Conservation (phyloP, 2,888 invertebrate genomes). For the Bugula neritina region DNA sequence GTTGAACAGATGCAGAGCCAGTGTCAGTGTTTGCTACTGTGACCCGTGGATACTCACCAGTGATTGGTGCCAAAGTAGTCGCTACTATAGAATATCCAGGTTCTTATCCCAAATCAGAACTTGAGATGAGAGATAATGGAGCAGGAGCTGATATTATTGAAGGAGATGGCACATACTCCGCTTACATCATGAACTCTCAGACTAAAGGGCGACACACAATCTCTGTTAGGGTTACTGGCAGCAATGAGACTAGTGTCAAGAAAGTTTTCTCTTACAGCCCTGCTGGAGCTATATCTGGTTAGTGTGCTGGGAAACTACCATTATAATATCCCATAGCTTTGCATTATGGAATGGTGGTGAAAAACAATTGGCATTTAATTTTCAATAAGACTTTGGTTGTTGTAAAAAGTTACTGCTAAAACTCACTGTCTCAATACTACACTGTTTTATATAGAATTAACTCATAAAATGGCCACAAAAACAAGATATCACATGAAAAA, state of each 20-base stretch:
- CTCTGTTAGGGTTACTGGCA: background rate
- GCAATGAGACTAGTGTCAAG: background rate
- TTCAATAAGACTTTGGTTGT: no score
- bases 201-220: slow-evolving; percentile 4
- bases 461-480: no score
- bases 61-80: slow-evolving; percentile 18
- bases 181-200: background rate
- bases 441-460: no score
- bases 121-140: slow-evolving; percentile 26
- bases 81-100: slow-evolving; percentile 23
- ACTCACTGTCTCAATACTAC: no score
- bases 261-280: background rate
- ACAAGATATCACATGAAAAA: no score
- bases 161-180: slow-evolving; percentile 27
- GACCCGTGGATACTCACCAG: slow-evolving; percentile 24
- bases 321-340: background rate
- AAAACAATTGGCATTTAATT: no score
- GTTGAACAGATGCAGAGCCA: slow-evolving; percentile 2
- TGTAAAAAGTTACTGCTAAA: no score
- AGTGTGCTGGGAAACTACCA: no score
- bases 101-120: background rate
- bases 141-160: slow-evolving; percentile 27
- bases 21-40: slow-evolving; percentile 21
- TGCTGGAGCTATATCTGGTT: slow-evolving; percentile 17
- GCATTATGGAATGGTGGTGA: no score